These are phyloP conservation scores for Protonibea diacanthus DNA, from an alignment of 2,797 vertebrate genomes.

Conservation along the genomic window DNA sequence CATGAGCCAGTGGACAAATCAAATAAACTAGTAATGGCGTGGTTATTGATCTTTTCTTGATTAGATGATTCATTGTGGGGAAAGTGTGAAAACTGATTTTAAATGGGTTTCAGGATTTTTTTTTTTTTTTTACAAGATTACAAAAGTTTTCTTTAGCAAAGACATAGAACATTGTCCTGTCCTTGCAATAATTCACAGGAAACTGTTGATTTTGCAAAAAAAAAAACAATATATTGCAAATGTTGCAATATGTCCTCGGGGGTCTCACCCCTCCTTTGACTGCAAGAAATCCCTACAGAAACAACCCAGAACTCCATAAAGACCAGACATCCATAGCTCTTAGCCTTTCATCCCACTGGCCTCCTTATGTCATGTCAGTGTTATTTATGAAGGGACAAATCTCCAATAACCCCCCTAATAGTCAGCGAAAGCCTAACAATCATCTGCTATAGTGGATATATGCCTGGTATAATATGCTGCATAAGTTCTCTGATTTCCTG, in stretches of 20 bases:
- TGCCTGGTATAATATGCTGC: neutral
- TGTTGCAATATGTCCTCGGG: neutral
- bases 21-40: slow-evolving; percentile 36
- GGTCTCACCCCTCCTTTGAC: slow-evolving; percentile 8
- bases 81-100: slow-evolving; percentile 29
- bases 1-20: slow-evolving; percentile 34
- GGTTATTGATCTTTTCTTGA: slow-evolving; percentile 47
- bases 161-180: neutral
- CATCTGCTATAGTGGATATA: slow-evolving; percentile 16
- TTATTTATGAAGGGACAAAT: slow-evolving; percentile 32
- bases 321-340: neutral
- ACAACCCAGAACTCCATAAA: neutral
- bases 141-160: neutral
- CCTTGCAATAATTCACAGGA: neutral
- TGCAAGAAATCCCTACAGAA: neutral
- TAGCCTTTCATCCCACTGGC: slow-evolving; percentile 22
- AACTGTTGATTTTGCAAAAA: slow-evolving; percentile 12
- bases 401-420: neutral
- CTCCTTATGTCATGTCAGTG: slow-evolving; percentile 12
- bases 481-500: slow-evolving; percentile 17
- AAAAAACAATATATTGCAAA: neutral
- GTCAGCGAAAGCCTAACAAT: slow-evolving; percentile 20
- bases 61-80: slow-evolving; percentile 33
- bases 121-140: neutral
- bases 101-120: slow-evolving; percentile 17